A percentile compares a stretch with the other conserved stretches of the same genome.
These are phyloP conservation scores for Coenobita brevimanus DNA, from an alignment of 1,140 invertebrate species.

Conservation along the genomic window DNA sequence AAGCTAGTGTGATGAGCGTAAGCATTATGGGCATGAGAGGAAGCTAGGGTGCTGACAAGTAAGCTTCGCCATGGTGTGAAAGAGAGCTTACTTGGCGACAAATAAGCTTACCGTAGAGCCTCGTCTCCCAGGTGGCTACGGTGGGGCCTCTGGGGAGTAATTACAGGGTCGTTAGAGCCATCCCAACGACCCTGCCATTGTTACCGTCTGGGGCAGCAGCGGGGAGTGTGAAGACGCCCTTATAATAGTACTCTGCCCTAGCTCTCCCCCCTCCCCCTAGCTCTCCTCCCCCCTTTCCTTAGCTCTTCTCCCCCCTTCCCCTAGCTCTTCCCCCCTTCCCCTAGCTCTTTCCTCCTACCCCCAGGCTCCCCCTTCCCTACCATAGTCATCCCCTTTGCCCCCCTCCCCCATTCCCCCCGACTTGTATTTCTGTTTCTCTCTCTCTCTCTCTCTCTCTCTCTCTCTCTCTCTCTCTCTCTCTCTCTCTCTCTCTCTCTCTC, in stretches of 20 bases:
- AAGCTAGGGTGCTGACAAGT: too few relatives aligned
- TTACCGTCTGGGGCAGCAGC: background rate
- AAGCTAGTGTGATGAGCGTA: too few relatives aligned
- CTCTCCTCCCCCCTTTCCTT: background rate
- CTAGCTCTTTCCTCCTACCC: background rate
- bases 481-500: background rate
- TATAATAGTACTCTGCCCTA: background rate
- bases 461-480: background rate
- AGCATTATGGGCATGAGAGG: too few relatives aligned
- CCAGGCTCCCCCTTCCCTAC: background rate
- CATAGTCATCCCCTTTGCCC: background rate
- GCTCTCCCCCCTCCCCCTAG: background rate
- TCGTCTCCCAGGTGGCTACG: slow-evolving; percentile 32
- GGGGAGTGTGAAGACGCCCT: slow-evolving; percentile 6
- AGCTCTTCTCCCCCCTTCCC: background rate
- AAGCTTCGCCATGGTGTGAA: too few relatives aligned
- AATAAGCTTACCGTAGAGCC: too few relatives aligned
- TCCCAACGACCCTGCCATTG: slow-evolving; percentile 34
- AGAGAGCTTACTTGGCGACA: too few relatives aligned
- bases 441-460: background rate
- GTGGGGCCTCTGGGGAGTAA: slow-evolving; percentile 36
- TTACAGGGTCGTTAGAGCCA: slow-evolving; percentile 36
- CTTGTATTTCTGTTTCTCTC: background rate
- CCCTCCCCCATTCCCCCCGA: background rate
- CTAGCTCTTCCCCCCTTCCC: background rate